Evolutionary conservation across 2,888 invertebrate genomes (phyloP), one percentile per base, ranked within the genome.

Genomic region (Malthinus flaveolus): DNA sequence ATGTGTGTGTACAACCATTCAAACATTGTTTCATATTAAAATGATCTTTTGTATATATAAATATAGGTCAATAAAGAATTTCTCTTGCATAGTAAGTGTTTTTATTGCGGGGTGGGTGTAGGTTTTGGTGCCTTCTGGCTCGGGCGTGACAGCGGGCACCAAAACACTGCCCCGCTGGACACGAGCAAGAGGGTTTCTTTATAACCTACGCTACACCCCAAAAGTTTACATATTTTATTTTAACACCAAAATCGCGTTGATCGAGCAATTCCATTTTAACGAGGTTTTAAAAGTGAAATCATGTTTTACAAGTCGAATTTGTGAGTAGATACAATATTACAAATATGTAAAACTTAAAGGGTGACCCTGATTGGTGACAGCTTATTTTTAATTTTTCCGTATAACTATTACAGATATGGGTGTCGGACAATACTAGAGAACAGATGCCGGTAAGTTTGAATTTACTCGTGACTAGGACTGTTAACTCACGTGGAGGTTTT

Each of bases 401-500:
- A 33, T 34, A 32, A 47, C 36, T 2, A 46, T 84, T 81, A 59
- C 85, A 92, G 92, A 85, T 90, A 69, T 92, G 92, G 92, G 83
- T 89, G 73, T 88, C 88, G 68, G 84, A 85, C 68, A 84, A 84
- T 76, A 85, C 84, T 45, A 82, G 83, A 80, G 89, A 90, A 71
- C 83, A 84, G 73, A 91, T 91, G 91, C 91, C 92, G 83, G 91
- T 92, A 83, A 89, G 91, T 87, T 77, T 6, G 34, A 7, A 53
- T 55, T 23, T 49, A 44, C 35, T n/a, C n/a, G n/a, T n/a, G n/a
- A n/a, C n/a, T n/a, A n/a, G n/a, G n/a, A n/a, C n/a, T n/a, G n/a
- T n/a, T n/a, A 42, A 1, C 7, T 10, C 10, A 35, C 12, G n/a
- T 60, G 45, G 51, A 60, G 61, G 48, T 50, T 66, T 72, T 68